Evolutionary conservation across 2,797 vertebrate genomes (phyloP).

Genomic region (Xerus rutilus): DNA sequence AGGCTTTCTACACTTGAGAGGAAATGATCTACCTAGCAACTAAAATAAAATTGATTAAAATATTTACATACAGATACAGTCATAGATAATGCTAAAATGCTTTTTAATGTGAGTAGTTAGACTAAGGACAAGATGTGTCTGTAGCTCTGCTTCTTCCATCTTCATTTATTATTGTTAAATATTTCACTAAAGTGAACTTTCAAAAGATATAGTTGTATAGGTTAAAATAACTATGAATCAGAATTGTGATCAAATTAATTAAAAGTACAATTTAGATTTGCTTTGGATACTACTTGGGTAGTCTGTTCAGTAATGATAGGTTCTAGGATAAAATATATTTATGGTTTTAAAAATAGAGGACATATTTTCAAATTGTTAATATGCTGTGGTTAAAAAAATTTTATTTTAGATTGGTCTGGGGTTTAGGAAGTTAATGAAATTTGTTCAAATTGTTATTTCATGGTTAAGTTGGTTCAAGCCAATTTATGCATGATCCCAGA

Average conservation of each 20-base stretch:
- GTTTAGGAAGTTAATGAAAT: constrained; percentile 46
- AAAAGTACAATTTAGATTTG: constrained; percentile 60
- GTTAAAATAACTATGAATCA: constrained; percentile 51
- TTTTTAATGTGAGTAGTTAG: constrained; percentile 27
- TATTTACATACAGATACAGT: constrained; percentile 30
- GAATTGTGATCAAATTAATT: constrained; percentile 46
- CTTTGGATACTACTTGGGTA: constrained; percentile 53
- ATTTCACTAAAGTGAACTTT: constrained; percentile 61
- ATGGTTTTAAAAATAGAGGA: constrained; percentile 21
- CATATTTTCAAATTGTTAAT: constrained; percentile 20
- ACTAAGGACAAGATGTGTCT: constrained; percentile 26
- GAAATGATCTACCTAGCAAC: constrained; percentile 25
- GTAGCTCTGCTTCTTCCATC: constrained; percentile 22
- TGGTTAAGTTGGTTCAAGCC: constrained; percentile 11
- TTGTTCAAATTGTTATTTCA: constrained; percentile 60
- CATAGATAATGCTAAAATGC: constrained; percentile 28
- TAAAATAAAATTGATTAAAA: constrained; percentile 58
- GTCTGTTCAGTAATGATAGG: not conserved
- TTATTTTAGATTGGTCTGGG: constrained; percentile 36
- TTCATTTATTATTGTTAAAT: constrained; percentile 47
- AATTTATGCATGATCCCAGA: constrained; percentile 3
- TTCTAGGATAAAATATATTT: constrained; percentile 52
- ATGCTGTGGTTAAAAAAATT: constrained; percentile 8
- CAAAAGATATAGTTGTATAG: constrained; percentile 25
- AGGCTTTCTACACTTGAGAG: constrained; percentile 45